Evolutionary conservation across 2,113 vertebrate species (phyloP), one percentile per base, ranked within the genome.

Genomic region (Misgurnus anguillicaudatus): DNA sequence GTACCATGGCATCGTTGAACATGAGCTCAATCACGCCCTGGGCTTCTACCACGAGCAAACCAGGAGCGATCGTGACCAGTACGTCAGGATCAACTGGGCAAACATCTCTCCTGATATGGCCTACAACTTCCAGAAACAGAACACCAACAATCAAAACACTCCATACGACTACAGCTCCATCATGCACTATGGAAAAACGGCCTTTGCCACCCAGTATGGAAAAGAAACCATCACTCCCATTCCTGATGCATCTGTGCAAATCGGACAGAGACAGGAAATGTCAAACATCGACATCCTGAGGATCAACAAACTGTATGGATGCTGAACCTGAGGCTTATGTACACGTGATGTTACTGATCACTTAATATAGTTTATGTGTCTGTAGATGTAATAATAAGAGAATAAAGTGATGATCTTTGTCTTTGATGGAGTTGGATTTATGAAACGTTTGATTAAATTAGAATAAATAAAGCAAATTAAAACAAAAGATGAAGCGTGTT

Each of bases 41-140:
- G 89, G 88, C 38, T 88, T 89, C 51, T 77, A 88, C 60, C 87
- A 90, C 2, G 89, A 90, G 36, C 89, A 90, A 4, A 75, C 65
- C 51, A 84, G 89, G 60, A 83, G 66, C 5, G 88, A 90, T 82
- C 81, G 89, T 14, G 87, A 89, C 60, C 1, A 61, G 1, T 84
- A 89, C 5, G 63, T 90, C 17, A 48, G 1, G 3, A 86, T 90
- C 82, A 78, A 86, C 74, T 84, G 81, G 85, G 5, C 83, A 9
- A 77, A 87, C 41, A 77, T 89, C 38, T 0, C 63, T 8, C 21
- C 85, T 55, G 11, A 17, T 31, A 9, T 5, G 4, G 2, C n/a
- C 65, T n/a, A 3, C 48, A 82, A 86, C 66, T 86, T 87, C 31
- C 2, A 79, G 9, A 55, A 36, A 16, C 7, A 55, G 14, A 48